A percentile compares a stretch with the other conserved stretches of the same genome.
phyloP scores from a whole-genome alignment of 2,113 vertebrate species.

The Hippocampus zosterae region DNA sequence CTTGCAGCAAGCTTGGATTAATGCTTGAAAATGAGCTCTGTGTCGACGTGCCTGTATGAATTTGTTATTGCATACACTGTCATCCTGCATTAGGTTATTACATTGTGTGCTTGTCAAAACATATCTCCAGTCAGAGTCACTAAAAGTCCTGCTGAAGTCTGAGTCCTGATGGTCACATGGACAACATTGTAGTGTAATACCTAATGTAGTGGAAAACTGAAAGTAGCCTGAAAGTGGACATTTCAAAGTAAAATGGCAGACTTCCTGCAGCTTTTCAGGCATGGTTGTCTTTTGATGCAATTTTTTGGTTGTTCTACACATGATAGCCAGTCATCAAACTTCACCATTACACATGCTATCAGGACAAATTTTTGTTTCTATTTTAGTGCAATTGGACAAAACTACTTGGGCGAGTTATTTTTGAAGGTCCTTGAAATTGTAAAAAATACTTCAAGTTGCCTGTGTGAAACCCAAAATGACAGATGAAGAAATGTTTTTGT shows the following conservation, averaged over 20 bases:
- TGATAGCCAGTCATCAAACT: not conserved
- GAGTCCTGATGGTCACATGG: not conserved
- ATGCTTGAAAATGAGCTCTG: slow-evolving; percentile 19
- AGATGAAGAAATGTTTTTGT: no score
- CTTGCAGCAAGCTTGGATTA: slow-evolving; percentile 33
- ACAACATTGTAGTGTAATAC: not conserved
- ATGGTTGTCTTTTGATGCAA: not conserved
- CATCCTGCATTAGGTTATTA: slow-evolving; percentile 1
- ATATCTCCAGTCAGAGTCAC: not conserved
- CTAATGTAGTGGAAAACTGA: not conserved
- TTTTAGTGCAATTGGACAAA: no score
- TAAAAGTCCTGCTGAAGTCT: not conserved
- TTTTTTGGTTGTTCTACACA: not conserved
- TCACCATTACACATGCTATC: not conserved
- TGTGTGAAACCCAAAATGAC: no score
- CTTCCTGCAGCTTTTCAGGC: not conserved
- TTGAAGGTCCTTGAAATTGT: no score
- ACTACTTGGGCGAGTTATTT: no score
- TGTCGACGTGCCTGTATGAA: not conserved
- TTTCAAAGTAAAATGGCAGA: not conserved
- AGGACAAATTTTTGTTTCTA: no score
- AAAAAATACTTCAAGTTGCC: no score
- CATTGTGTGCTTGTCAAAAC: slow-evolving; percentile 13
- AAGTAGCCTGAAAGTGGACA: not conserved
- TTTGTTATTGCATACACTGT: slow-evolving; percentile 1